phyloP scores from a whole-genome alignment of 2,888 invertebrate species.

The Athripsodes cinereus region DNA sequence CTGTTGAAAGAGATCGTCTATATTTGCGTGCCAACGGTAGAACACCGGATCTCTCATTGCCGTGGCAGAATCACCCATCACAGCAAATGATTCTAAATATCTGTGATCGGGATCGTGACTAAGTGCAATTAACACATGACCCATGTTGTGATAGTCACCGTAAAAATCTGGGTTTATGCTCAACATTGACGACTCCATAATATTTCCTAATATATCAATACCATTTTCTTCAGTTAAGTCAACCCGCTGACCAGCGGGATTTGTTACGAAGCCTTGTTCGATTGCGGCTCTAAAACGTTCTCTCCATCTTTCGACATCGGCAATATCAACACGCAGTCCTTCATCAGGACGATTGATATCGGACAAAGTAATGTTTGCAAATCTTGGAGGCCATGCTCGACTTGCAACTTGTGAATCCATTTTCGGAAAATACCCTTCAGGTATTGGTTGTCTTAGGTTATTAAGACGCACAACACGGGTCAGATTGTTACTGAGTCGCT shows the following conservation, averaged over 20 bases:
- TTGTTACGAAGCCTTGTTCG: slow-evolving; percentile 54
- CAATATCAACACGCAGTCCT: slow-evolving; percentile 58
- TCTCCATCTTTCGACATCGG: slow-evolving; percentile 69
- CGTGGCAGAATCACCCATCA: slow-evolving; percentile 35
- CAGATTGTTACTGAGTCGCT: slow-evolving; percentile 21
- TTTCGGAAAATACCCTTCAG: slow-evolving; percentile 57
- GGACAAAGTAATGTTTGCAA: slow-evolving; percentile 46
- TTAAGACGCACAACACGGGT: slow-evolving; percentile 13
- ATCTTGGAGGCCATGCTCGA: slow-evolving; percentile 57
- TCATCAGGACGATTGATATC: slow-evolving; percentile 65
- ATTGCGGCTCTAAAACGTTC: slow-evolving; percentile 67
- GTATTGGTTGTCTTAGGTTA: slow-evolving; percentile 22
- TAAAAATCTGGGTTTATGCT: slow-evolving; percentile 65
- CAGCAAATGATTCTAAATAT: slow-evolving; percentile 45
- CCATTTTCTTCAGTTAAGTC: slow-evolving; percentile 60
- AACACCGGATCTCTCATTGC: slow-evolving; percentile 37
- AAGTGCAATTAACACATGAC: slow-evolving; percentile 70
- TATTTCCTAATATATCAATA: slow-evolving; percentile 73
- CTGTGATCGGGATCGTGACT: slow-evolving; percentile 76
- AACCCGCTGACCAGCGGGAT: slow-evolving; percentile 52
- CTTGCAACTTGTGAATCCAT: slow-evolving; percentile 60
- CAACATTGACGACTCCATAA: slow-evolving; percentile 67
- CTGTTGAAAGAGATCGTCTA: slow-evolving; percentile 34
- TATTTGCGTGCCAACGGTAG: slow-evolving; percentile 36
- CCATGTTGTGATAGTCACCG: slow-evolving; percentile 78